Evolutionary conservation across 2,888 invertebrate genomes (phyloP), one percentile per base, ranked within the genome.

Genomic region (Tridacna crocea): DNA sequence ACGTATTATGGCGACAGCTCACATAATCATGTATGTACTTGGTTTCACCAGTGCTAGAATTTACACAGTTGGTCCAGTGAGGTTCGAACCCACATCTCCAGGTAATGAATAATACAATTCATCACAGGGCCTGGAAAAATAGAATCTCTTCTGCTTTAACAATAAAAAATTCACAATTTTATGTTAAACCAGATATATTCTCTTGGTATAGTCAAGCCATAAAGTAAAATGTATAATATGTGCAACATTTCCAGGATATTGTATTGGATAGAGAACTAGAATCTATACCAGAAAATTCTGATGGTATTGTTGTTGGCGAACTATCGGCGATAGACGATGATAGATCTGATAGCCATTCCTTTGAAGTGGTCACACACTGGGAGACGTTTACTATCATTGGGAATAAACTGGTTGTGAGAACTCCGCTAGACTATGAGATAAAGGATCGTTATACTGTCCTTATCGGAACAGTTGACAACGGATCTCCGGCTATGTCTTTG

Each of bases 211-310:
- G 36, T 8, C 8, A 36, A 8, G 36, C 36, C 36, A 36, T 4
- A 36, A 36, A 36, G 36, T 36, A 36, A 4, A 36, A 36, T 4
- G 36, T 36, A 36, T 36, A 36, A 36, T 4, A 36, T 36, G 8
- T 36, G 8, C 3, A 55, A 10, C 55, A 55, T 66, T 47, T 63
- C 63, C 75, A 90, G 89, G 88, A 89, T 60, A 88, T 90, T n/a
- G 36, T 74, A 11, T 75, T 90, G 17, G 87, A 86, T 22, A 85
- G 85, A 15, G 78, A 81, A 46, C 48, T 84, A 24, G 77, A 65
- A 22, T 72, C 61, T 19, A 82, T 90, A n/a, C 90, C 90, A 17
- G 90, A 90, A 81, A 90, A 90, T 65, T 55, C 77, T 13, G 75
- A 74, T 17, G 60, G 55, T 22, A 89, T 83, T 73, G 79, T 85